Base-by-base conservation (phyloP, 2,888 invertebrate species). In the Artemia sinica region DNA sequence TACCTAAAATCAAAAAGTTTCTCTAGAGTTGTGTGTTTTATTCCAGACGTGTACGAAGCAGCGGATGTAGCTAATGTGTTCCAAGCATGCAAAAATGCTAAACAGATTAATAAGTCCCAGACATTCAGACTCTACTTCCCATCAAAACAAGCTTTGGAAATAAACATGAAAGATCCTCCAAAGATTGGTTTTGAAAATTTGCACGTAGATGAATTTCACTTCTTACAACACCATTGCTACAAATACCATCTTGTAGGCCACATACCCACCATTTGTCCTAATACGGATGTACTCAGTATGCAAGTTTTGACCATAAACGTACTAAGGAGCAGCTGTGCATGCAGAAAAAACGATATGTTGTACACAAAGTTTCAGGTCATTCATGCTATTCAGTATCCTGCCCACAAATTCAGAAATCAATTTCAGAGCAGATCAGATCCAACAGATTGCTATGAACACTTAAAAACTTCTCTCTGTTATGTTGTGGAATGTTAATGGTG, bases 111-210 rank as follows among this genome's bases (percentile, higher is more conserved):
- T 41, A 13, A 52, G 58, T 52, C 7, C 52, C 58, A 14, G 13
- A n/a, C 58, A 52, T 52, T 52, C 14, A 13, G 58, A 52, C 58
- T 52, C 58, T 52, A n/a, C 58, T 52, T 52, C 14, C n/a, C 58
- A n/a, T n/a, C 58, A 52, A 52, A 52, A 52, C 2, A 13, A n/a
- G 7, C 58, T 14, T 52, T 52, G 14, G 58, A 52, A 52, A 13
- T 5, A 5, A 14, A 13, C 3, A 52, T 52, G 58, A 52, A 52
- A 14, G 58, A 52, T 52, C 58, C 58, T n/a, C 58, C 58, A 13
- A 52, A 52, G 14, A n/a, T 5, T 5, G 7, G 3, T 13, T 52
- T 52, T 14, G 58, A 52, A 52, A 3, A 7, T 52, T 14, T 52
- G 58, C 58, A 14, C 7, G 14, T 3, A 13, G 58, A 52, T n/a